phyloP scores from a whole-genome alignment of 2,797 vertebrate species.

The Setipinna tenuifilis region DNA sequence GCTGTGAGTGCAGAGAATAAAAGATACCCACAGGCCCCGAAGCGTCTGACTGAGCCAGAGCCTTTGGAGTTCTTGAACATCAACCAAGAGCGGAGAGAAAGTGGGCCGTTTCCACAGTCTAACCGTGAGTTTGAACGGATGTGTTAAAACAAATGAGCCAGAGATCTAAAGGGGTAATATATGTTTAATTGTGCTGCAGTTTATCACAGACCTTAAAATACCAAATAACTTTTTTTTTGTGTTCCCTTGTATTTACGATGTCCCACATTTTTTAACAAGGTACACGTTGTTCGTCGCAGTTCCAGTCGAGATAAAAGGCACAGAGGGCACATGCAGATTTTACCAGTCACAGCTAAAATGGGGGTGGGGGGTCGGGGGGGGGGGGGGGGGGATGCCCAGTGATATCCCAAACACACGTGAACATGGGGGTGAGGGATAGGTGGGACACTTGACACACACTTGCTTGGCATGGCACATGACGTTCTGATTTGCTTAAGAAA shows the following conservation, averaged over 20 bases:
- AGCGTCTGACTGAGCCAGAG: background rate
- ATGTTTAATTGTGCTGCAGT: slow-evolving; percentile 58
- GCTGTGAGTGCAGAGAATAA: background rate
- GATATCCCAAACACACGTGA: slow-evolving; percentile 47
- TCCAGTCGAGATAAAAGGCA: slow-evolving; percentile 64
- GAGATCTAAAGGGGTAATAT: slow-evolving; percentile 46
- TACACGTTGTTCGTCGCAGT: slow-evolving; percentile 62
- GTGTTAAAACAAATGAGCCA: slow-evolving; percentile 36
- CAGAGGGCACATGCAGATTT: slow-evolving; percentile 4
- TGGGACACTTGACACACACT: slow-evolving; percentile 1
- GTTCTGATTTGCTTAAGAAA: slow-evolving; percentile 54
- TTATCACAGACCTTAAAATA: slow-evolving; percentile 62
- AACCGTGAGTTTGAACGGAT: slow-evolving; percentile 10
- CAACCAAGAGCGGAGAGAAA: background rate
- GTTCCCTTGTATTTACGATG: slow-evolving; percentile 62
- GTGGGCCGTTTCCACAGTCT: slow-evolving; percentile 3
- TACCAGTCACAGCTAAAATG: slow-evolving; percentile 25
- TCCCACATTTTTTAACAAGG: slow-evolving; percentile 55
- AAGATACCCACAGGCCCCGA: background rate
- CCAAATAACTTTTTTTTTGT: slow-evolving; percentile 68
- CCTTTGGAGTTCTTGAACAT: background rate
- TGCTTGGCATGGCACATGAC: slow-evolving; percentile 44
- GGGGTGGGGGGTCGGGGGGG: slow-evolving; percentile 50
- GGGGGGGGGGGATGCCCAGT: slow-evolving; percentile 53
- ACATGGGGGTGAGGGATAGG: slow-evolving; percentile 36